phyloP scores from a whole-genome alignment of 2,797 vertebrate genomes.

The Neosilurus mollespiculum region DNA sequence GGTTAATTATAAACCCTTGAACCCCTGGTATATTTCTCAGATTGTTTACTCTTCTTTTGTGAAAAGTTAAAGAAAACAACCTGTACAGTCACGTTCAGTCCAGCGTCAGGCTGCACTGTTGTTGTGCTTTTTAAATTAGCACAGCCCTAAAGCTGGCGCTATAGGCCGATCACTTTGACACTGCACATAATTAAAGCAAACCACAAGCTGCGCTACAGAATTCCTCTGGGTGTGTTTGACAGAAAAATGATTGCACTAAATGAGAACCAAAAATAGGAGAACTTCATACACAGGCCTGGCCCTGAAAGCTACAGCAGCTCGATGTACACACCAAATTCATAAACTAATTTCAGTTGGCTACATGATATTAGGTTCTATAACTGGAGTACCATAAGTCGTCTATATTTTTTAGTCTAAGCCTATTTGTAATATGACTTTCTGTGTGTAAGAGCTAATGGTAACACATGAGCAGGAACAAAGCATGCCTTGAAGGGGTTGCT shows the following conservation, averaged over 20 bases:
- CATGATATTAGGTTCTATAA: background rate
- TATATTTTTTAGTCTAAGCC: background rate
- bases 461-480: slow-evolving; percentile 60
- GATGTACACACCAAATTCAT: background rate
- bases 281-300: slow-evolving; percentile 26
- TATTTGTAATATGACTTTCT: slow-evolving; percentile 1
- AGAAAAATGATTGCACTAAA: slow-evolving; percentile 47
- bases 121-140: slow-evolving; percentile 40
- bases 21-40: background rate
- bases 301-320: slow-evolving; percentile 11
- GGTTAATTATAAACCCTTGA: background rate
- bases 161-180: slow-evolving; percentile 40
- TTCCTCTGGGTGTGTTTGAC: slow-evolving; percentile 46
- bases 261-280: slow-evolving; percentile 39
- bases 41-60: too few relatives aligned
- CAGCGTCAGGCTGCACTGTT: slow-evolving; percentile 1
- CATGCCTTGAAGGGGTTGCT: slow-evolving; percentile 77
- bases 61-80: slow-evolving; percentile 3
- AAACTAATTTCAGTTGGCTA: background rate
- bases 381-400: background rate
- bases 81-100: background rate
- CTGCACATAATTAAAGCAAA: slow-evolving; percentile 51
- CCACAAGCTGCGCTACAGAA: slow-evolving; percentile 23
- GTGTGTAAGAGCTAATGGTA: slow-evolving; percentile 38
- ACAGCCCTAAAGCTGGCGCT: slow-evolving; percentile 29